Base-by-base conservation (phyloP, 2,888 invertebrate species). In the Philonicus albiceps region DNA sequence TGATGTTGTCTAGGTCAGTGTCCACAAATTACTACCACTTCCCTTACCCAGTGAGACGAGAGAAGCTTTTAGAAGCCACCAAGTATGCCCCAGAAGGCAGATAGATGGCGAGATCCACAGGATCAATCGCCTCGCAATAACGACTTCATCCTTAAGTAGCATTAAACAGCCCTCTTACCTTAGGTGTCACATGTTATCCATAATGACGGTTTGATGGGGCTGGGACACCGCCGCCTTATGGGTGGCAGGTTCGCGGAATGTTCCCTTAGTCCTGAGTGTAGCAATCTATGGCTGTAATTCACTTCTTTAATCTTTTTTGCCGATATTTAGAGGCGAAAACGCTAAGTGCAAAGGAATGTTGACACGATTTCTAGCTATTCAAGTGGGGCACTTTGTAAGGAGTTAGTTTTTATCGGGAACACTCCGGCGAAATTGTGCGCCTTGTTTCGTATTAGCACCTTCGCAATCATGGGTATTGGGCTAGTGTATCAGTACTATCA, bases 291-390 rank as follows among this genome's bases (percentile, higher is more conserved):
- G 37, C 11, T 83, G 19, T 16, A n/a, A 27, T 11, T n/a, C 19
- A 49, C 27, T 22, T 31, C 37, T 13, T 0, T n/a, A 64, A 11
- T 55, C 19, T 83, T 55, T 81, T 83, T 37, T 19, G 7, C 11
- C 27, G 13, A 22, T 22, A 27, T 27, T 27, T 64, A 27, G 8
- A 22, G 22, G 27, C 27, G 27, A 64, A 64, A 64, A 83, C 37
- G 22, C 64, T 83, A 83, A 83, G 81, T 83, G 81, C 81, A 83
- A 83, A 83, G 64, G 30, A 64, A 64, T 83, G 81, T 83, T 83
- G 81, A 83, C 81, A 83, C 22, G 64, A 22, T 64, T 83, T 83
- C 64, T 34, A 64, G 81, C 64, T 22, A 64, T 64, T 83, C 64
- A 43, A 83, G 40, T 83, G 81, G 34, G 16, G 64, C 81, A 55